Conservation (phyloP, 37 sponge, comb jelly and placozoan species). For the Amphimedon queenslandica region DNA sequence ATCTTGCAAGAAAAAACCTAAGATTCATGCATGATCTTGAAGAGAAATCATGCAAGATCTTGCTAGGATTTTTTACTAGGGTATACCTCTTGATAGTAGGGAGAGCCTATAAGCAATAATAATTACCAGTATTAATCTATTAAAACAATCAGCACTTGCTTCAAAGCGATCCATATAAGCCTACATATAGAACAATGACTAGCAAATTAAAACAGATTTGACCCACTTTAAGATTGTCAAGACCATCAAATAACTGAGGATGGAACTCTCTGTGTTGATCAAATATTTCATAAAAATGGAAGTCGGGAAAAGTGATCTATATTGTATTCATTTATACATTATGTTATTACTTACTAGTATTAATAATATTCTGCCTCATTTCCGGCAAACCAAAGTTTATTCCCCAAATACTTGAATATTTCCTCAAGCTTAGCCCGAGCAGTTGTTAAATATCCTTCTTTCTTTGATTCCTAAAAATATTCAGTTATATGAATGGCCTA, state of each 20-base stretch:
- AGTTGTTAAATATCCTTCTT: slow-evolving; percentile 35
- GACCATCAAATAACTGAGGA: slow-evolving; percentile 41
- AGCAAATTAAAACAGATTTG: neutral
- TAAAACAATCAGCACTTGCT: neutral
- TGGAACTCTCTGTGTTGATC: slow-evolving; percentile 62
- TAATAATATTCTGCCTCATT: slow-evolving; percentile 40
- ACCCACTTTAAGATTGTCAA: slow-evolving; percentile 53
- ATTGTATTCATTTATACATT: too few species aligned
- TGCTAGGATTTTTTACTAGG: too few species aligned
- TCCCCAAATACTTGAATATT: slow-evolving; percentile 53
- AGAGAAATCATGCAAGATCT: too few species aligned
- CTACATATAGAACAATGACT: slow-evolving; percentile 2
- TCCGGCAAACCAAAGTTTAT: slow-evolving; percentile 63
- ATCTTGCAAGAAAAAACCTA: too few species aligned
- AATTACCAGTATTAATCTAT: neutral
- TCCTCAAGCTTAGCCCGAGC: slow-evolving; percentile 27
- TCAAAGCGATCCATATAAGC: slow-evolving; percentile 63
- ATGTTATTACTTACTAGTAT: too few species aligned
- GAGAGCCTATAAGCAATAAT: slow-evolving; percentile 36
- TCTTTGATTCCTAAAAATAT: slow-evolving; percentile 27
- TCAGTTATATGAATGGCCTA: too few species aligned
- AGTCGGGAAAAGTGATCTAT: slow-evolving; percentile 75
- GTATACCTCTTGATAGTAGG: slow-evolving; percentile 82
- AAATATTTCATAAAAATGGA: slow-evolving; percentile 70
- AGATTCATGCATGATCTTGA: too few species aligned